Evolutionary conservation across 1,140 invertebrate species (phyloP).

Genomic region (Camponotus vicinus): DNA sequence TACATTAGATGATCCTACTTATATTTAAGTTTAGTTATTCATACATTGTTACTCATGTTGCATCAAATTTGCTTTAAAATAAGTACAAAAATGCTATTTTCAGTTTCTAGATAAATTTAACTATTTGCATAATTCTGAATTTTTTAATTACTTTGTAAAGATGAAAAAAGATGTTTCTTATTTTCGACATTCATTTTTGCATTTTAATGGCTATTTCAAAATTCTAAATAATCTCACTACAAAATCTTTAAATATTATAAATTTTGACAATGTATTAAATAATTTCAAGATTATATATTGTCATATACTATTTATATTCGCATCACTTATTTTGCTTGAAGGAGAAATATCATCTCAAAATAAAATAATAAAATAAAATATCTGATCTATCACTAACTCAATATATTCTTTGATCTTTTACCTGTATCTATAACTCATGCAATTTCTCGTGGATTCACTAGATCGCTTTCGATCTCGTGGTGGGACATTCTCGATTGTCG

Average conservation of each 20-base stretch:
- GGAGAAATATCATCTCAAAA: background rate
- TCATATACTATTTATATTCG: background rate
- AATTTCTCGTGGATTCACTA: constrained; percentile 12
- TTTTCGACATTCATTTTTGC: background rate
- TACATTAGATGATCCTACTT: constrained; percentile 6
- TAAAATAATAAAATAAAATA: background rate
- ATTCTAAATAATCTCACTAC: background rate
- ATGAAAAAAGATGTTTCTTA: constrained; percentile 1
- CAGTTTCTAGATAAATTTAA: no score
- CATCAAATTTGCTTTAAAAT: no score
- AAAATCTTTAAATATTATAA: background rate
- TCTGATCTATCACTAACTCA: no score
- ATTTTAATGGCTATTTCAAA: background rate
- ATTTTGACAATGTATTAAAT: background rate
- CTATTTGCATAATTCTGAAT: background rate
- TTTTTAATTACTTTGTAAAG: background rate
- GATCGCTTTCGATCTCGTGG: constrained; percentile 55
- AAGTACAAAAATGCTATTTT: no score
- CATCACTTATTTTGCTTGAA: background rate
- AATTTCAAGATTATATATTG: background rate
- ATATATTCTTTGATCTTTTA: background rate
- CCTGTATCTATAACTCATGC: background rate
- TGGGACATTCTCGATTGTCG: constrained; percentile 46
- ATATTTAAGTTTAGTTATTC: background rate
- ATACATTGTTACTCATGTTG: no score